Evolutionary conservation across 1,140 invertebrate species (phyloP), one percentile per base, ranked within the genome.

Genomic region (Drosophila tsacasi): DNA sequence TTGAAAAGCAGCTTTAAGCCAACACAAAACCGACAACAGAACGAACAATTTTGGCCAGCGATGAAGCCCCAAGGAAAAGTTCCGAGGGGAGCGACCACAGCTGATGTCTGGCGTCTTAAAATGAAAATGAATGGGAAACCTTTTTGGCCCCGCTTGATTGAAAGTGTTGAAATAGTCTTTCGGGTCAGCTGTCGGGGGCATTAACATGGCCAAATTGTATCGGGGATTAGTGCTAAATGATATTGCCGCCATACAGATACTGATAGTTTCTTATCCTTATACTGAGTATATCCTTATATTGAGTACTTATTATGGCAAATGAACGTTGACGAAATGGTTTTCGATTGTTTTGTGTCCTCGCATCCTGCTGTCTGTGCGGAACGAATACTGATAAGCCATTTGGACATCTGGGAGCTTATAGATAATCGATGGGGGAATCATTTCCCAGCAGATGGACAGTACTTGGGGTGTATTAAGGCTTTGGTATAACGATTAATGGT

Each of bases 41-140:
- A 61, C 25, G 44, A 73, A 73, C 67, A 73, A 52, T 73, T 73
- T 73, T 73, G 71, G 71, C 67, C 49, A 61, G 66, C 47, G 54
- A 61, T 61, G 46, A 73, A 73, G 55, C 67, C 71, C n/a, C 37
- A 57, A 21, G 42, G 42, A 50, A 60, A 73, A 73, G 67, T 72
- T 73, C 25, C 42, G 27, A 73, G 59, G 54, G 54, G 40, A 76
- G 39, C 44, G 21, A 21, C 4, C 47, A 10, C 27, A 79, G 75
- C 76, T 79, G 76, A 79, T 60, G 66, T 73, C 76, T 79, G 66
- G 55, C 63, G 55, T 73, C 71, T 73, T 73, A 73, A 79, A 79
- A 79, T 79, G 75, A 78, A 79, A 79, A 79, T 79, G 76, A 79
- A 79, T 78, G 75, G 69, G 58, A 79, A 78, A 57, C 76, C 75